Base-by-base conservation (phyloP, 2,888 invertebrate genomes). In the Caenorhabditis sp. region DNA sequence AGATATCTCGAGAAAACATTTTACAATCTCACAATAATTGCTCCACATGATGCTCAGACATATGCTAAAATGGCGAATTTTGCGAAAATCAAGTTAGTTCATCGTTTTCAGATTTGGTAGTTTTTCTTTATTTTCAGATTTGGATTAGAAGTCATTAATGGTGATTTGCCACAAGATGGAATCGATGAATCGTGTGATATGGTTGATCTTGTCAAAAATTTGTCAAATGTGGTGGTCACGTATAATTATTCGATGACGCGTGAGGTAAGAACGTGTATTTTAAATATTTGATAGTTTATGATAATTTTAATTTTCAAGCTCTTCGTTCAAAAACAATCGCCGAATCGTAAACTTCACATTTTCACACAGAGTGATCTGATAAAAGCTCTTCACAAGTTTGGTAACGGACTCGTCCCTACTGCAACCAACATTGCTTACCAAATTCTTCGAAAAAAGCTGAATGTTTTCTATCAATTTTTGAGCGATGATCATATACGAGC, bases 401-500 rank as follows among this genome's bases (percentile, higher is more conserved):
- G 80, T 36, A 62, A 64, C 12, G 82, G 82, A n/a, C 58, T 81
- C 4, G 61, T 82, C 8, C 78, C 78, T 24, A 82, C 82, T 2
- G 70, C 69, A 2, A 88, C 90, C 21, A 90, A 90, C 81, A 89
- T 89, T 78, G 89, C 89, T 0, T 90, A 90, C 89, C 96, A 96
- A 89, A 97, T 95, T 10, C 90, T 97, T 78, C 92, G 94, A 79
- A 93, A 94, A 82, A 95, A 97, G 88, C 93, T 99, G 85, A 93
- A 93, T 83, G 93, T 93, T 0, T 95, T 99, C 88, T 97, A 97
- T 0, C 96, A 97, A 89, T 97, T 97, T 88, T 92, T 99, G 89
- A 97, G 93, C 88, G 97, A 97, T 88, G 99, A 99, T 89, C 95
- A 95, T 86, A 95, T 99, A 60, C 96, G 97, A 89, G 95, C 96